Conservation (phyloP, 2,888 invertebrate genomes). For the Drosophila differens region DNA sequence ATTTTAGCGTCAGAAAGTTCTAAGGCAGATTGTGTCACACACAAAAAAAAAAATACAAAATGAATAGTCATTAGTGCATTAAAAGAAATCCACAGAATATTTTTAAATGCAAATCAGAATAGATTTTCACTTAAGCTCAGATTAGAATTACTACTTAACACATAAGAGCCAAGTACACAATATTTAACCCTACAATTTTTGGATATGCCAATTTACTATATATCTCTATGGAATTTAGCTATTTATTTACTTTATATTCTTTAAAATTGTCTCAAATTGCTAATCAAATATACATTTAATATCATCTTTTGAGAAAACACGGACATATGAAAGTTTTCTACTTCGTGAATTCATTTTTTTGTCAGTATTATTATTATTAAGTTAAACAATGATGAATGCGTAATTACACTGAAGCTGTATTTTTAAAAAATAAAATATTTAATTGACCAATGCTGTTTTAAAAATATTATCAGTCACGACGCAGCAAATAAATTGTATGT, state of each 20-base stretch:
- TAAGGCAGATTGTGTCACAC: not conserved
- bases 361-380: not conserved
- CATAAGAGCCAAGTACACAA: not conserved
- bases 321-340: not conserved
- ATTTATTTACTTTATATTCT: not conserved
- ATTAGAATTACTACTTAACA: no score
- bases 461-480: not conserved
- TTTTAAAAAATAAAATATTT: not conserved
- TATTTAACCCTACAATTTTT: not conserved
- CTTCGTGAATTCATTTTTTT: not conserved
- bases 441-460: not conserved
- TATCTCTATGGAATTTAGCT: no score
- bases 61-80: not conserved
- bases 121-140: not conserved
- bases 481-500: not conserved
- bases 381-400: not conserved
- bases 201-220: not conserved
- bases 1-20: not conserved
- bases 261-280: not conserved
- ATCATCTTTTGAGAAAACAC: not conserved
- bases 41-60: not conserved
- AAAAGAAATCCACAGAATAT: not conserved
- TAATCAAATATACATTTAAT: not conserved
- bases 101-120: not conserved
- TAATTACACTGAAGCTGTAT: not conserved